Conservation (phyloP, 2,888 invertebrate genomes). For the Crepidodera aurea region DNA sequence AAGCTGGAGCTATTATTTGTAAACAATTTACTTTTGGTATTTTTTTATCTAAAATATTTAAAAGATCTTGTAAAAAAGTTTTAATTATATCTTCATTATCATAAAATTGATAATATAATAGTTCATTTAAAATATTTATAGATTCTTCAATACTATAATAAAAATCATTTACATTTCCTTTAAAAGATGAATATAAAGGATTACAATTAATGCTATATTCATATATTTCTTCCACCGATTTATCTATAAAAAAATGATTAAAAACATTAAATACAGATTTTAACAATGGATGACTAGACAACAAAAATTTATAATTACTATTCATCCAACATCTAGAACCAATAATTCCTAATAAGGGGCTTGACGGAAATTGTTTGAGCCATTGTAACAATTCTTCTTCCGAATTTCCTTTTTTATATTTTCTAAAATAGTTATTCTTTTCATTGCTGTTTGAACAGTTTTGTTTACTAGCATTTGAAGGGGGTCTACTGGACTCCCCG, state of each 20-base stretch:
- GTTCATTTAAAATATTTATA: slow-evolving; percentile 15
- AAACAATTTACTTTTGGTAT: slow-evolving; percentile 19
- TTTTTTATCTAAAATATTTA: slow-evolving; percentile 22
- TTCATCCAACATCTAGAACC: not conserved
- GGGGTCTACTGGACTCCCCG: slow-evolving; percentile 18
- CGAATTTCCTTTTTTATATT: slow-evolving; percentile 23
- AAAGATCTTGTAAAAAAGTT: slow-evolving; percentile 15
- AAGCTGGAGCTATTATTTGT: slow-evolving; percentile 7
- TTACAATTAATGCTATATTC: not conserved
- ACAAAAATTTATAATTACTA: not conserved
- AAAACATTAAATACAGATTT: not conserved
- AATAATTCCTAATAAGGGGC: slow-evolving; percentile 22
- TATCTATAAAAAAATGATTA: slow-evolving; percentile 11
- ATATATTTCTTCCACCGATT: not conserved
- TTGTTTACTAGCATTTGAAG: slow-evolving; percentile 15
- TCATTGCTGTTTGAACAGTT: not conserved
- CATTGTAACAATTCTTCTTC: slow-evolving; percentile 22
- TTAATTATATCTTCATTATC: slow-evolving; percentile 3
- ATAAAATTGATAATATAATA: slow-evolving; percentile 2
- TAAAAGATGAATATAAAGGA: not conserved
- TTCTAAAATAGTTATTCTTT: slow-evolving; percentile 9
- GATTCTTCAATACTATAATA: slow-evolving; percentile 6
- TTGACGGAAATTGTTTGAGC: slow-evolving; percentile 22
- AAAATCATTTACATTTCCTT: slow-evolving; percentile 7
- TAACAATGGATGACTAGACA: not conserved